Evolutionary conservation across 2,797 vertebrate genomes (phyloP), one percentile per base, ranked within the genome.

Genomic region (Sylvilagus floridanus): DNA sequence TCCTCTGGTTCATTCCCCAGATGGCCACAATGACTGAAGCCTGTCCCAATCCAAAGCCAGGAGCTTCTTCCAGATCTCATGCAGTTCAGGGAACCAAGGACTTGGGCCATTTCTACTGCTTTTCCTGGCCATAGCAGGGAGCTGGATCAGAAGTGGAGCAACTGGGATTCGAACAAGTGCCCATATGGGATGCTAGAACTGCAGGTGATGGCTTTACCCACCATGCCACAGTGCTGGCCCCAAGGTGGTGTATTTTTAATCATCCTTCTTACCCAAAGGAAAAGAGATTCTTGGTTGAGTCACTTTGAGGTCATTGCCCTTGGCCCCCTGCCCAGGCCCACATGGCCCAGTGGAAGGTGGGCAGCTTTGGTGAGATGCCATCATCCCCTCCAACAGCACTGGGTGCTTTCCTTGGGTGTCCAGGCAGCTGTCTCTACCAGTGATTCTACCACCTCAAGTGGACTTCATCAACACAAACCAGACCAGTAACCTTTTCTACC

Each of bases 211-310:
- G 5, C 42, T 47, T 47, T 47, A 47, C 1, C 42, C 8, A 1
- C 42, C 42, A 47, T 47, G 42, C 42, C 42, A 9, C 42, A 47
- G 42, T 47, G 42, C 42, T 8, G 8, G 42, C 42, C 42, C 42
- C 42, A 47, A 47, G 42, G 42, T 47, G 42, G 42, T 8, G 1
- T 47, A 47, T 47, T 47, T 47, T 47, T 47, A 57, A 86, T 83
- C 60, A 83, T n/a, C 26, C n/a, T 91, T 91, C 26, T 91, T 73
- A 72, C 5, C 22, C 30, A 90, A 86, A 66, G 57, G 57, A 91
- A 84, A 95, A 77, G 16, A 88, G 1, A n/a, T 7, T 71, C 19
- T 81, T 91, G 75, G 22, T 35, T 66, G 37, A 77, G 22, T 95
- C 32, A 66, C 47, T 95, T 88, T 77, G n/a, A 57, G 73, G 28